Conservation (phyloP, 2,888 invertebrate genomes). For the Brachylomia viminalis region DNA sequence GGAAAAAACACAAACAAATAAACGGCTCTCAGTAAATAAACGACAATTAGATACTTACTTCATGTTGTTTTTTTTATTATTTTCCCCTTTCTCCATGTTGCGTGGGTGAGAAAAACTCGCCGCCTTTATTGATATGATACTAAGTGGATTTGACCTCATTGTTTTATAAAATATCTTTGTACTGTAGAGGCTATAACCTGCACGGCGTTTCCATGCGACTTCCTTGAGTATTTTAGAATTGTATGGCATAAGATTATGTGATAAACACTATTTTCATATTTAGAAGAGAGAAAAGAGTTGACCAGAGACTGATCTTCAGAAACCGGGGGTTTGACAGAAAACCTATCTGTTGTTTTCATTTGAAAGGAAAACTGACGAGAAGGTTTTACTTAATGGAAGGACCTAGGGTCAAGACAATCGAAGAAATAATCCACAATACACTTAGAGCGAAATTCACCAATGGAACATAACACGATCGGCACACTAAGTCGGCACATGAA, state of each 20-base stretch:
- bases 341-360: not conserved
- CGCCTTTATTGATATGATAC: not conserved
- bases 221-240: too few species aligned
- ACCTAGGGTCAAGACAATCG: not conserved
- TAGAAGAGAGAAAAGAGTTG: too few species aligned
- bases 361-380: not conserved
- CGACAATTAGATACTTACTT: conserved; percentile 14
- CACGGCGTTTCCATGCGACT: too few species aligned
- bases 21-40: conserved; percentile 32
- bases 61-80: conserved; percentile 30
- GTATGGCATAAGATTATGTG: too few species aligned
- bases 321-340: not conserved
- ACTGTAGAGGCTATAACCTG: too few species aligned
- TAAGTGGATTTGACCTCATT: not conserved
- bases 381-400: not conserved
- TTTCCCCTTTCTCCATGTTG: conserved; percentile 17
- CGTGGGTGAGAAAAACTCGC: not conserved
- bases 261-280: too few species aligned
- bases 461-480: too few species aligned
- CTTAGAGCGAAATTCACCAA: too few species aligned
- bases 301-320: not conserved
- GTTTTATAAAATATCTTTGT: conserved; percentile 3
- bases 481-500: too few species aligned
- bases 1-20: conserved; percentile 38
- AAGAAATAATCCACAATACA: not conserved